Conservation (phyloP, 2,888 invertebrate genomes). For the Dynastes maya region DNA sequence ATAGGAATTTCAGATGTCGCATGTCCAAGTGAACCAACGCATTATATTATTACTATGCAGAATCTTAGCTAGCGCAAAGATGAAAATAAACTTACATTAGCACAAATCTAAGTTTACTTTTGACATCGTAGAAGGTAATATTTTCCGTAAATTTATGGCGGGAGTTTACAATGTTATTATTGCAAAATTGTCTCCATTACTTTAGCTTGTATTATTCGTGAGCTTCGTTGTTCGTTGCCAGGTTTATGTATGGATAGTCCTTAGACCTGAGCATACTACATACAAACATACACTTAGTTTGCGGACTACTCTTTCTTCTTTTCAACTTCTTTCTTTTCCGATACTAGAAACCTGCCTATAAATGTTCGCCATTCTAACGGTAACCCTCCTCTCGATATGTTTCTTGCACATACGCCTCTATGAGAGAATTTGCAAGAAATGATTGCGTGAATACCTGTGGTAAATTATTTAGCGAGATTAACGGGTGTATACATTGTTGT, state of each 20-base stretch:
- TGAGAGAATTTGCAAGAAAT: conserved; percentile 37
- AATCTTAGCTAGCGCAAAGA: conserved; percentile 18
- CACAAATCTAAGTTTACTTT: conserved; percentile 45
- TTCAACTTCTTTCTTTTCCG: conserved; percentile 29
- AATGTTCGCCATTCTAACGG: conserved; percentile 36
- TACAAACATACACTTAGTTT: conserved; percentile 5
- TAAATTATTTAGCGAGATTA: conserved; percentile 46
- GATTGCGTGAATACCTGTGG: conserved; percentile 38
- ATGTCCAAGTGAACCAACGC: conserved; percentile 53
- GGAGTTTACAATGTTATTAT: conserved; percentile 46
- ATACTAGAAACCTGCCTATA: conserved; percentile 34
- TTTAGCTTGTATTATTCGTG: conserved; percentile 26
- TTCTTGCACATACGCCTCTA: conserved; percentile 20
- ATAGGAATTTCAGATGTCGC: conserved; percentile 58
- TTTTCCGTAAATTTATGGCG: conserved; percentile 42
- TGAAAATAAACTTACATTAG: conserved; percentile 47
- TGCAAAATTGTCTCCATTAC: conserved; percentile 42
- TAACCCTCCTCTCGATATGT: conserved; percentile 26
- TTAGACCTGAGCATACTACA: neutral
- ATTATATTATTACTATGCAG: conserved; percentile 26
- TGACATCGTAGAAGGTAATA: conserved; percentile 44
- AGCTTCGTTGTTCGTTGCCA: conserved; percentile 26
- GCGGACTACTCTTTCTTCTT: conserved; percentile 1
- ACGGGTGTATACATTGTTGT: conserved; percentile 41
- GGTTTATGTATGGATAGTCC: conserved; percentile 13